phyloP scores from a whole-genome alignment of 2,888 invertebrate species.

The Cancer borealis region DNA sequence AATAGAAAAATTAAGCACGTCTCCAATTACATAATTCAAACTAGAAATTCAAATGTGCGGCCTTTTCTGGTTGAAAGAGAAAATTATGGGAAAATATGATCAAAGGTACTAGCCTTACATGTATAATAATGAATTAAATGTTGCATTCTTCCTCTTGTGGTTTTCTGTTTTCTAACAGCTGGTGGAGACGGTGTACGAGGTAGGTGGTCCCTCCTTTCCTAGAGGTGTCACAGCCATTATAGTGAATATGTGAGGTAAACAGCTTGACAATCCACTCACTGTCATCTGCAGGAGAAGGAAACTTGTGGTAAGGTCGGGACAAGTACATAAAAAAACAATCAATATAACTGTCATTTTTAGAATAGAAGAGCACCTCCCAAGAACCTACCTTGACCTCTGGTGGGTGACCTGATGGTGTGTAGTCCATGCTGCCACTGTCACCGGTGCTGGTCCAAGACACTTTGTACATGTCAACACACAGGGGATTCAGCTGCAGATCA shows the following conservation, averaged over 20 bases:
- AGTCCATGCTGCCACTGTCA: slow-evolving; percentile 48
- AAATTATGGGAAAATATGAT: neutral
- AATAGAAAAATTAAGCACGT: neutral
- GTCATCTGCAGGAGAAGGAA: neutral
- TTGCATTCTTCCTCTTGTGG: neutral
- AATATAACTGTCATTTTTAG: neutral
- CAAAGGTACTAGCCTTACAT: neutral
- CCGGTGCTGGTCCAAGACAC: slow-evolving; percentile 45
- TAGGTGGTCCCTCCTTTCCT: neutral
- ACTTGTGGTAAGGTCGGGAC: neutral
- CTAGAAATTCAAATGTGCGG: neutral
- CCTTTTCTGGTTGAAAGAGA: neutral
- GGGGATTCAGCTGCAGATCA: slow-evolving; percentile 25
- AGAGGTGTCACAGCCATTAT: neutral
- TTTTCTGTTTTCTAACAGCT: neutral
- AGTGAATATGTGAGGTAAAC: slow-evolving; percentile 26
- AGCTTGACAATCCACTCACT: slow-evolving; percentile 30
- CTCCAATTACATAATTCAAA: neutral
- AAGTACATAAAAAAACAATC: neutral
- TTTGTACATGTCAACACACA: slow-evolving; percentile 52
- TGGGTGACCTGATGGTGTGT: slow-evolving; percentile 18
- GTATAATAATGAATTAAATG: neutral
- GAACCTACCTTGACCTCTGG: slow-evolving; percentile 53
- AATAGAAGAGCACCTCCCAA: neutral
- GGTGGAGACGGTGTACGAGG: slow-evolving; percentile 34